A percentile compares a stretch with the other conserved stretches of the same genome.
These are phyloP conservation scores for Brenthis ino DNA, from an alignment of 2,888 invertebrate genomes.

Conservation along the genomic window DNA sequence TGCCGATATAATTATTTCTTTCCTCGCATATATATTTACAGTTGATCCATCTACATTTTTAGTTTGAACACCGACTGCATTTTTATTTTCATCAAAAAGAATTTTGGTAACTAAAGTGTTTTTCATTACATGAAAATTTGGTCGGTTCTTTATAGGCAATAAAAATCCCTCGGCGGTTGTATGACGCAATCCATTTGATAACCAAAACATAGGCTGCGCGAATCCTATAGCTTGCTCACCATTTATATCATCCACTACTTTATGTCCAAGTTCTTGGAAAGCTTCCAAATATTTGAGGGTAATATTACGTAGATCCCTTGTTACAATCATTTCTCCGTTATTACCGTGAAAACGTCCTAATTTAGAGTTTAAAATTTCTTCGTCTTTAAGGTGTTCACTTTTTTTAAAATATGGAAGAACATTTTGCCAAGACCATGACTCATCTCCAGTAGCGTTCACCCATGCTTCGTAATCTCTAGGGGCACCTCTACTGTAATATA, in stretches of 20 bases:
- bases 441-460: constrained; percentile 67
- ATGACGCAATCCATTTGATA: constrained; percentile 66
- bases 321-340: constrained; percentile 65
- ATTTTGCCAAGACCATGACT: constrained; percentile 78
- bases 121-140: constrained; percentile 62
- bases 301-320: constrained; percentile 43
- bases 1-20: constrained; percentile 72
- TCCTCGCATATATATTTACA: constrained; percentile 51
- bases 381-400: constrained; percentile 60
- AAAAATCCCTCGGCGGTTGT: constrained; percentile 77
- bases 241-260: constrained; percentile 55
- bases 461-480: constrained; percentile 72
- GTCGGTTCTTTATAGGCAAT: constrained; percentile 47
- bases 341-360: constrained; percentile 54
- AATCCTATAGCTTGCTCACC: constrained; percentile 67
- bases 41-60: constrained; percentile 47
- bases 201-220: constrained; percentile 65
- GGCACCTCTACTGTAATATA: constrained; percentile 77
- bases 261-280: constrained; percentile 65
- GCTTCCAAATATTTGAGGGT: constrained; percentile 52
- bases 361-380: constrained; percentile 37
- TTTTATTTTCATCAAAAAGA: constrained; percentile 69
- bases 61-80: constrained; percentile 66
- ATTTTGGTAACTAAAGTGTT: constrained; percentile 72
- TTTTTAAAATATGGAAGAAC: constrained; percentile 73